phyloP scores from a whole-genome alignment of 35 echinoderm and acorn worm genomes.

The Chiridota heheva region DNA sequence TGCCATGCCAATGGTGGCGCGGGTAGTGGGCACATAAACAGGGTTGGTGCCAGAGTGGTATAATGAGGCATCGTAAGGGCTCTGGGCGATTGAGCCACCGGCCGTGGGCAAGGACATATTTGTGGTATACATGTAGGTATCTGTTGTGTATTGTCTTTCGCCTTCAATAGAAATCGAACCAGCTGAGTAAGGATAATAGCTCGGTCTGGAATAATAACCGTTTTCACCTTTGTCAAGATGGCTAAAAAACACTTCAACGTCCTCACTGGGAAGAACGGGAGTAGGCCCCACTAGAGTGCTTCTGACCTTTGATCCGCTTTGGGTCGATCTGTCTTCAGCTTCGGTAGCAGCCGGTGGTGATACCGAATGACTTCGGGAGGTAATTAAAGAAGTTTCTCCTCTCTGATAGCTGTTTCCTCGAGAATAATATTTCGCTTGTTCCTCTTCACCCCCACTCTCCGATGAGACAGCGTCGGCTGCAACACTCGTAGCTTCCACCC shows the following conservation, averaged over 20 bases:
- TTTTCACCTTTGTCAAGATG: conserved; percentile 60
- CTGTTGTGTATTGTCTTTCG: background rate
- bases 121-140: conserved; percentile 56
- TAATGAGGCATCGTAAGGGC: conserved; percentile 67
- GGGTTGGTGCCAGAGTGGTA: conserved; percentile 77
- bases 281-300: too few species aligned
- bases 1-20: conserved; percentile 37
- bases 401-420: too few species aligned
- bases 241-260: conserved; percentile 88
- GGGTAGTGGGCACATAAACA: conserved; percentile 92
- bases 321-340: too few species aligned
- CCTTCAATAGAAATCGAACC: background rate
- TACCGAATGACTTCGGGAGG: too few species aligned
- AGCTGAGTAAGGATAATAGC: background rate
- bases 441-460: too few species aligned
- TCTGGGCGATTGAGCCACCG: conserved; percentile 30
- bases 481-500: too few species aligned
- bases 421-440: too few species aligned
- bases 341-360: too few species aligned
- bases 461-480: too few species aligned
- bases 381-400: too few species aligned
- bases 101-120: conserved; percentile 60
- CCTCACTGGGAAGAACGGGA: conserved; percentile 71
- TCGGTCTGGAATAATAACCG: conserved; percentile 8
- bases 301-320: too few species aligned